Evolutionary conservation across 2,797 vertebrate species (phyloP).

Genomic region (Crypturellus tataupa): DNA sequence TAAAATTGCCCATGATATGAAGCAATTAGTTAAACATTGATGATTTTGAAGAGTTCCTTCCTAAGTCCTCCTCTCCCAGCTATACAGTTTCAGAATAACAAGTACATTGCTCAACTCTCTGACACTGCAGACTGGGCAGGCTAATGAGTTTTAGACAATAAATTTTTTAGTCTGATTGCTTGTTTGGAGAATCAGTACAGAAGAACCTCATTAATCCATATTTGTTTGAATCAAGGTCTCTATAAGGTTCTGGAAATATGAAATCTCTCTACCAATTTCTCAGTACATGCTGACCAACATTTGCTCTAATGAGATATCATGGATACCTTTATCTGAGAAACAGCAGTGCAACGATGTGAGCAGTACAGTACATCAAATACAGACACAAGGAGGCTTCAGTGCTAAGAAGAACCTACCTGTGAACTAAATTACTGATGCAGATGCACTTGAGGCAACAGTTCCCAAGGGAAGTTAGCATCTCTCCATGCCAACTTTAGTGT

Average conservation of each 20-base stretch:
- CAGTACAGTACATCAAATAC: no score
- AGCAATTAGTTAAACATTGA: neutral
- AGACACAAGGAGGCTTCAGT: neutral
- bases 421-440: neutral
- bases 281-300: neutral
- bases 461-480: neutral
- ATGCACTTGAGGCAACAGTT: accelerated
- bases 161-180: slow-evolving; percentile 19
- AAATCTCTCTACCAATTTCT: neutral
- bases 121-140: neutral
- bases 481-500: neutral
- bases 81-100: neutral
- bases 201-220: neutral
- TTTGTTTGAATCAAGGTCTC: neutral
- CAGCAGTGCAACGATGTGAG: accelerated
- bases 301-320: neutral
- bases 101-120: neutral
- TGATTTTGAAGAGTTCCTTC: neutral
- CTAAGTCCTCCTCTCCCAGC: neutral
- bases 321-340: neutral
- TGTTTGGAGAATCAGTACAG: neutral
- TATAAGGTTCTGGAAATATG: neutral
- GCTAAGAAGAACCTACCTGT: neutral
- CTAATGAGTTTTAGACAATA: neutral
- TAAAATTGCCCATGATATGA: neutral